Evolutionary conservation across 2,888 invertebrate genomes (phyloP).

Genomic region (Apodemia mormo): DNA sequence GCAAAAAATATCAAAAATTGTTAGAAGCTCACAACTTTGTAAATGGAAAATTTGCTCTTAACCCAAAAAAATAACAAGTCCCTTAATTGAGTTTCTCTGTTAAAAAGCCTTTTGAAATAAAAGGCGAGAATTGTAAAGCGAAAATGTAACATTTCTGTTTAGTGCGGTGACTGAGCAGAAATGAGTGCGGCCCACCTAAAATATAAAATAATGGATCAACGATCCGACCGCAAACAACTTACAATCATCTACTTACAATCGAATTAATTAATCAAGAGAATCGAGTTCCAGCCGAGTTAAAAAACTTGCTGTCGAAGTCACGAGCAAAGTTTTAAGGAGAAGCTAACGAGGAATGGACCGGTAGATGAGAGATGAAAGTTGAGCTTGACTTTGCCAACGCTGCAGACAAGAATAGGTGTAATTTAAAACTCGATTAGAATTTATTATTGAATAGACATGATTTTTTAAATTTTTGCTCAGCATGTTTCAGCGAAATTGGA

Average conservation of each 20-base stretch:
- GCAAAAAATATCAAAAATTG: not conserved
- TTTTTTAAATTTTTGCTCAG: constrained; percentile 57
- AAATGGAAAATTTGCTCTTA: constrained; percentile 13
- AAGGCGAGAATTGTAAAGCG: constrained; percentile 53
- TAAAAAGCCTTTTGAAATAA: constrained; percentile 39
- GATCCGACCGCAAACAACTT: constrained; percentile 67
- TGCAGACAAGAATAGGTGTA: constrained; percentile 78
- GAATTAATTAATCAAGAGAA: constrained; percentile 79
- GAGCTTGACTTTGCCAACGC: constrained; percentile 54
- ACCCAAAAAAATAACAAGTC: constrained; percentile 33
- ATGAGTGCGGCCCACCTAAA: constrained; percentile 60
- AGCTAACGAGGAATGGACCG: constrained; percentile 72
- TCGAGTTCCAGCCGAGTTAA: constrained; percentile 68
- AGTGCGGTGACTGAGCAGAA: constrained; percentile 69
- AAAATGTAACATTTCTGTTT: constrained; percentile 63
- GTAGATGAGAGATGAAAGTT: constrained; percentile 73
- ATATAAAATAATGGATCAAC: constrained; percentile 67
- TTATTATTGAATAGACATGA: constrained; percentile 60
- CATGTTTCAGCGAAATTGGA: not conserved
- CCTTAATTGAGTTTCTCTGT: constrained; percentile 55
- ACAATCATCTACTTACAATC: constrained; percentile 60
- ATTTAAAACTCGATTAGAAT: constrained; percentile 82
- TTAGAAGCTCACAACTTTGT: constrained; percentile 9
- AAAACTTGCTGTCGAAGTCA: constrained; percentile 67
- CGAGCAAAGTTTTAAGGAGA: constrained; percentile 74